Evolutionary conservation across 2,888 invertebrate genomes (phyloP).

Genomic region (Hanleya hanleyi): DNA sequence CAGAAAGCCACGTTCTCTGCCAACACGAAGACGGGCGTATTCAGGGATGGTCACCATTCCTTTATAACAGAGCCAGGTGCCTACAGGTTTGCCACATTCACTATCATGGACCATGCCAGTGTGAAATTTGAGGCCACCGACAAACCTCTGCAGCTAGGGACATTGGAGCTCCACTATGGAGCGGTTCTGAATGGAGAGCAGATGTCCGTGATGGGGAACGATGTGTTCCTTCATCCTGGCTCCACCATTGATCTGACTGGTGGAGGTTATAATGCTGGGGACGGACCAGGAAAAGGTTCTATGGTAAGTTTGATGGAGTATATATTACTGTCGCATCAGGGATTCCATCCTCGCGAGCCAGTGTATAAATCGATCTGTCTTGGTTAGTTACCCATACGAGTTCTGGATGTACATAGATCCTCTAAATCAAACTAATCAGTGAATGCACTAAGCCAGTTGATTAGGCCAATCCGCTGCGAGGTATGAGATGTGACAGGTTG

Average conservation of each 20-base stretch:
- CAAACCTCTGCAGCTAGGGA: conserved; percentile 40
- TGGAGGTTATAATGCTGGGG: conserved; percentile 41
- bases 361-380: no score
- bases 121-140: conserved; percentile 43
- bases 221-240: conserved; percentile 51
- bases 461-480: no score
- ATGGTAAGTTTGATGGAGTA: conserved; percentile 31
- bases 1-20: conserved; percentile 50
- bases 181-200: conserved; percentile 42
- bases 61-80: conserved; percentile 43
- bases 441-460: no score
- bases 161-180: conserved; percentile 51
- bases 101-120: conserved; percentile 47
- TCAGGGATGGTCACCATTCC: conserved; percentile 37
- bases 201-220: conserved; percentile 44
- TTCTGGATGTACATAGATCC: no score
- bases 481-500: no score
- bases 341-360: no score
- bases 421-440: no score
- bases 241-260: conserved; percentile 45
- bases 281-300: conserved; percentile 49
- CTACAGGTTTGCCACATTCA: conserved; percentile 53
- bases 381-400: no score
- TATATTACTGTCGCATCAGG: no score
- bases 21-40: conserved; percentile 44